These are phyloP conservation scores for Galendromus occidentalis DNA, from an alignment of 1,140 invertebrate genomes.

Conservation along the genomic window DNA sequence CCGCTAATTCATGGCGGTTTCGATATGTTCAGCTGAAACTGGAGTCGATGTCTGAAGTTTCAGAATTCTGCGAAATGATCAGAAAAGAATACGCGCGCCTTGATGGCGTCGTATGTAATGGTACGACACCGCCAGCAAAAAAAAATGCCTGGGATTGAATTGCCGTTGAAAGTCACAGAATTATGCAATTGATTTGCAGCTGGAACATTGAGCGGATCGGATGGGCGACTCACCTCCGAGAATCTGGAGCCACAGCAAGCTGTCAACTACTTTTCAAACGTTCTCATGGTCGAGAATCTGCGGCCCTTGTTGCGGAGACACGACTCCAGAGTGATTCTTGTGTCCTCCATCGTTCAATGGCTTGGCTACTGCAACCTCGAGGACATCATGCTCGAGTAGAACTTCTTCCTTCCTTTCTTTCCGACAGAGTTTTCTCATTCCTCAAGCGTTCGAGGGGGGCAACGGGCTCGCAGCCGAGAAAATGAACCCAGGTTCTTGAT, in stretches of 20 bases:
- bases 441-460: no score
- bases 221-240: neutral
- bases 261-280: neutral
- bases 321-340: neutral
- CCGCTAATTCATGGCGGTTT: neutral
- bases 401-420: no score
- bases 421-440: no score
- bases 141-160: no score
- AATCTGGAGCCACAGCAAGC: neutral
- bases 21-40: neutral
- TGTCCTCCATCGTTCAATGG: neutral
- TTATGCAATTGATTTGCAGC: neutral
- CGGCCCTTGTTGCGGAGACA: neutral
- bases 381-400: neutral
- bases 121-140: neutral
- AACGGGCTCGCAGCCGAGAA: no score
- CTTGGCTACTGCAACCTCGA: neutral
- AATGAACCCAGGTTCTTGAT: no score
- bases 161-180: no score
- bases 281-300: neutral
- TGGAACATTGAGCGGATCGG: neutral
- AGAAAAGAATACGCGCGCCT: neutral
- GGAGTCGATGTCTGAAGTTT: neutral
- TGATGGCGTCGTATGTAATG: neutral
- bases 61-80: neutral